Evolutionary conservation across 37 sponge, comb jelly and placozoan genomes (phyloP).

Genomic region (Aplysina aerophoba): DNA sequence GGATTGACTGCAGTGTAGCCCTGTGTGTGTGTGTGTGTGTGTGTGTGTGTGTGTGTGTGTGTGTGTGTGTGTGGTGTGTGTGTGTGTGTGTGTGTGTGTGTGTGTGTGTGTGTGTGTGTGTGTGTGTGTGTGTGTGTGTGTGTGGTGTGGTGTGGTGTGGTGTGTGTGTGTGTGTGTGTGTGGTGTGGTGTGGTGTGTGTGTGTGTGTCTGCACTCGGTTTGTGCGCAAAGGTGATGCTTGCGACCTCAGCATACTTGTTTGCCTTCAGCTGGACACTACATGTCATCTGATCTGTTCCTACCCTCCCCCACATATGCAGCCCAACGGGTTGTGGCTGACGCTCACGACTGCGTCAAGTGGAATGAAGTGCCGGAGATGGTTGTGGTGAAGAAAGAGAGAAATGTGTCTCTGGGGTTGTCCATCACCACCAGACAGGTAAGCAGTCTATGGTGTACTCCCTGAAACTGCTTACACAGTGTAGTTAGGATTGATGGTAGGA

Average conservation of each 20-base stretch:
- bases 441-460: no score
- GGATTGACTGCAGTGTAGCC: no score
- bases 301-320: constrained; percentile 7
- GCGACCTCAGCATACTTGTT: background rate
- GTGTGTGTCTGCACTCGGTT: no score
- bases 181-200: background rate
- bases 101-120: constrained; percentile 6
- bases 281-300: background rate
- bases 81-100: background rate
- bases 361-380: constrained; percentile 53
- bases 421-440: constrained; percentile 77
- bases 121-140: constrained; percentile 3
- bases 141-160: background rate
- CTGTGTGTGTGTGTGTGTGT: no score
- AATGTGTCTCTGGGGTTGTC: constrained; percentile 57
- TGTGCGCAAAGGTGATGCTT: no score
- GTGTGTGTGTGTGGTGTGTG: background rate
- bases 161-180: background rate
- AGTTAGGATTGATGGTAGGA: no score
- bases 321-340: constrained; percentile 28
- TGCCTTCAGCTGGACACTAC: background rate
- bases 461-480: no score
- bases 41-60: background rate
- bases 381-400: constrained; percentile 32
- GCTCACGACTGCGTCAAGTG: constrained; percentile 66